phyloP scores from a whole-genome alignment of 2,113 vertebrate genomes.

The Hippotragus niger region DNA sequence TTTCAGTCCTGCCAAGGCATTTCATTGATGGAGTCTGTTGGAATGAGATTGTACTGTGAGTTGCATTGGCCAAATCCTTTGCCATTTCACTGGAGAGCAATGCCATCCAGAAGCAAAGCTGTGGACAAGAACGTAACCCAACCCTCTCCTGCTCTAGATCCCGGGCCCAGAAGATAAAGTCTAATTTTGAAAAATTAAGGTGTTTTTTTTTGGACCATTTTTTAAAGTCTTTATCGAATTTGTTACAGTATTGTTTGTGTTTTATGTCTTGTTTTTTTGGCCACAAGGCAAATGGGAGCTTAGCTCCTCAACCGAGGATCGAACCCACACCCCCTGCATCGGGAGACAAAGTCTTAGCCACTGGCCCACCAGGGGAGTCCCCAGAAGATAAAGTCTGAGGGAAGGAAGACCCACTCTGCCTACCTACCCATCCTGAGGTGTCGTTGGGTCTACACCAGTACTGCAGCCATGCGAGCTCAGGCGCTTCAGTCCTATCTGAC shows the following conservation, averaged over 20 bases:
- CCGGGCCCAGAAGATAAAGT: neutral
- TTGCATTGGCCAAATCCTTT: neutral
- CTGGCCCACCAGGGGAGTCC: neutral
- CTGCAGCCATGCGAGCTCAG: neutral
- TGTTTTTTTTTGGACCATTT: neutral
- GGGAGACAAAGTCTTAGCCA: neutral
- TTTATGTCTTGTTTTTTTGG: neutral
- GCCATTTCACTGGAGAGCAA: neutral
- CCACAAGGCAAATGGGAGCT: neutral
- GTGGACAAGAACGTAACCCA: neutral
- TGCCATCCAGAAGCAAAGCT: neutral
- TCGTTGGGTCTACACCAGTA: rapidly evolving
- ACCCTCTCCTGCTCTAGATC: neutral
- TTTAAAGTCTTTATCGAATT: neutral
- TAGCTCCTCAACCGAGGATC: neutral
- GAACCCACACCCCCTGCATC: neutral
- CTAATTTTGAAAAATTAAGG: neutral
- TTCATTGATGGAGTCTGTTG: neutral
- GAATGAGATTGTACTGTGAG: neutral
- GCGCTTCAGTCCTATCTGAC: rapidly evolving
- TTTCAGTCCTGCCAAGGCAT: neutral
- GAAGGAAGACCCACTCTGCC: neutral
- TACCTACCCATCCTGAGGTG: neutral
- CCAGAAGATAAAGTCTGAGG: neutral
- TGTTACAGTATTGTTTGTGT: neutral